Percentiles rank a stretch among this genome's conserved stretches.
Evolutionary conservation across 2,113 vertebrate genomes (phyloP).

Genomic region (Antechinus flavipes): DNA sequence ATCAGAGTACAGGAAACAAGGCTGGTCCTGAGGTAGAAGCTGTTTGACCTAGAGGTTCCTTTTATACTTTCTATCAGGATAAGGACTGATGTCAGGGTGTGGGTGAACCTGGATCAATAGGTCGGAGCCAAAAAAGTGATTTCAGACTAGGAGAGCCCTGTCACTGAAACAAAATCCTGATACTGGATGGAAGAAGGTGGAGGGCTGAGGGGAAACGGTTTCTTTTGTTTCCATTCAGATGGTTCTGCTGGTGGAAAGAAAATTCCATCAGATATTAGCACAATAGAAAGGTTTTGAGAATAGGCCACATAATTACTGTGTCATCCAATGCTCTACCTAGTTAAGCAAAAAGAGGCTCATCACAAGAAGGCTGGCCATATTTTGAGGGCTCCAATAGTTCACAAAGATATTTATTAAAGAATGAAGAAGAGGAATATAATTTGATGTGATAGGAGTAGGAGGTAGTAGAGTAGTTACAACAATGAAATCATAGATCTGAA

Average conservation of each 20-base stretch:
- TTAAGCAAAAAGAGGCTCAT: not conserved
- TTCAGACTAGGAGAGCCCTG: not conserved
- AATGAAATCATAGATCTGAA: not conserved
- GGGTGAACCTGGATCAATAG: constrained; percentile 4
- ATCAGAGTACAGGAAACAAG: not conserved
- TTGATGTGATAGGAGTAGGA: not conserved
- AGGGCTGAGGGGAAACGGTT: not conserved
- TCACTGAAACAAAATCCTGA: not conserved
- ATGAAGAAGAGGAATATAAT: not conserved
- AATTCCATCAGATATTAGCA: not conserved
- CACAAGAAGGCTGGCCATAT: not conserved
- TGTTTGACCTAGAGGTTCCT: not conserved
- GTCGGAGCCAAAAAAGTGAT: not conserved
- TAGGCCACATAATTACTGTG: not conserved
- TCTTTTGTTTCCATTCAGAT: not conserved
- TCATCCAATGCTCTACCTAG: not conserved
- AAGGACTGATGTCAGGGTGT: not conserved
- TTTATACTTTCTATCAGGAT: not conserved
- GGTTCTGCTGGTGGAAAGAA: not conserved
- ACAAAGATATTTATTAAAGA: not conserved
- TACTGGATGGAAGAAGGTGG: not conserved
- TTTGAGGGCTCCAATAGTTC: not conserved
- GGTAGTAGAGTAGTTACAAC: not conserved
- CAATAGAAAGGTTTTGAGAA: not conserved
- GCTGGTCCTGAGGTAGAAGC: not conserved